phyloP scores from a whole-genome alignment of 2,113 vertebrate species.

The Ctenodactylus gundi region DNA sequence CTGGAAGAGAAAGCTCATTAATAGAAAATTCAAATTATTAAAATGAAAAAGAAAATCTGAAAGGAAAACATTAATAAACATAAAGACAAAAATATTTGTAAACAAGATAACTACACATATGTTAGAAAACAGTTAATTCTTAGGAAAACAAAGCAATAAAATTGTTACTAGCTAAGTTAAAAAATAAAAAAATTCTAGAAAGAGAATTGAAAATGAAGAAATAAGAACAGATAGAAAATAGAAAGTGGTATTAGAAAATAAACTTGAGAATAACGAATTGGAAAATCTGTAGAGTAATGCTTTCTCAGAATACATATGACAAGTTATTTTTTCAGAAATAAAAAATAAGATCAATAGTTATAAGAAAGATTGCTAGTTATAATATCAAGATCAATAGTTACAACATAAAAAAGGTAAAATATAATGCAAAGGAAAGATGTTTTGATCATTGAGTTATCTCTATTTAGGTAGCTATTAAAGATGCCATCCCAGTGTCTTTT shows the following conservation, averaged over 20 bases:
- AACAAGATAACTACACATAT: neutral
- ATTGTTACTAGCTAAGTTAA: neutral
- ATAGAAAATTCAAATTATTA: neutral
- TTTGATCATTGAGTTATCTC: neutral
- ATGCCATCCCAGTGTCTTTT: no score
- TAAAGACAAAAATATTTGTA: neutral
- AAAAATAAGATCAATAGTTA: neutral
- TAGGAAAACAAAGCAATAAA: neutral
- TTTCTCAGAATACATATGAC: neutral
- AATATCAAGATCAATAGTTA: neutral
- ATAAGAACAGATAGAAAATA: neutral
- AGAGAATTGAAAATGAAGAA: neutral
- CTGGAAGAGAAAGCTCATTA: neutral
- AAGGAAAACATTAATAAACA: neutral
- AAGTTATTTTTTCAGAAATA: neutral
- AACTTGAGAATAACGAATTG: neutral
- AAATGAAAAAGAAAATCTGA: neutral
- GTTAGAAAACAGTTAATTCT: neutral
- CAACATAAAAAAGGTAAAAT: conserved; percentile 3
- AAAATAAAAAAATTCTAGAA: neutral
- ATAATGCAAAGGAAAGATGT: neutral
- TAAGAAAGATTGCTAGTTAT: no score
- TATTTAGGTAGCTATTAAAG: no score
- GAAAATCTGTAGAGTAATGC: neutral
- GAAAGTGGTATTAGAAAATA: neutral